phyloP scores from a whole-genome alignment of 2,888 invertebrate genomes.

The Lumbricus terrestris region DNA sequence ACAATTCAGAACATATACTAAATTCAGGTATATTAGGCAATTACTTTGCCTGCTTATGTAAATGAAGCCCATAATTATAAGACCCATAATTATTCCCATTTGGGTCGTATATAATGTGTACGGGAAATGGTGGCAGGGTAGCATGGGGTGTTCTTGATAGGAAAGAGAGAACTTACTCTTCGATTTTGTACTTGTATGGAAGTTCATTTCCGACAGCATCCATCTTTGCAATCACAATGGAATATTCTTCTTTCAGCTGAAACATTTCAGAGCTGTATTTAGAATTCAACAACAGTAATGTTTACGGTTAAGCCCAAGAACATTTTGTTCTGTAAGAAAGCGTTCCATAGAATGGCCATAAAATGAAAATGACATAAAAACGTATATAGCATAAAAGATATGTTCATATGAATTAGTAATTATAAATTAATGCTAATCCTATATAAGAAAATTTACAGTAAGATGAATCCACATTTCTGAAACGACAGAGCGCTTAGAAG shows the following conservation, averaged over 20 bases:
- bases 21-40: too few relatives aligned
- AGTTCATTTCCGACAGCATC: neutral
- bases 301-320: too few relatives aligned
- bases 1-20: too few relatives aligned
- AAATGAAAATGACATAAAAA: neutral
- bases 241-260: neutral
- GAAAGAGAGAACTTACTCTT: neutral
- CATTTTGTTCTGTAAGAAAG: neutral
- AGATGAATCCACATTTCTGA: too few relatives aligned
- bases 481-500: too few relatives aligned
- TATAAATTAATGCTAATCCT: neutral
- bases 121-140: neutral
- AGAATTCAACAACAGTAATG: neutral
- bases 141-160: neutral
- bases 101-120: too few relatives aligned
- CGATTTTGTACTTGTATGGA: neutral
- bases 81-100: too few relatives aligned
- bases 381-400: neutral
- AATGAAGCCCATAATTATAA: too few relatives aligned
- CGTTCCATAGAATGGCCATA: neutral
- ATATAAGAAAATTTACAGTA: neutral
- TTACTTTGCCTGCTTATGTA: too few relatives aligned
- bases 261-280: neutral
- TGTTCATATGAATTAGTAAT: neutral
- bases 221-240: neutral